Evolutionary conservation across 1,140 invertebrate genomes (phyloP), one percentile per base, ranked within the genome.

Genomic region (Drosophila neocordata): DNA sequence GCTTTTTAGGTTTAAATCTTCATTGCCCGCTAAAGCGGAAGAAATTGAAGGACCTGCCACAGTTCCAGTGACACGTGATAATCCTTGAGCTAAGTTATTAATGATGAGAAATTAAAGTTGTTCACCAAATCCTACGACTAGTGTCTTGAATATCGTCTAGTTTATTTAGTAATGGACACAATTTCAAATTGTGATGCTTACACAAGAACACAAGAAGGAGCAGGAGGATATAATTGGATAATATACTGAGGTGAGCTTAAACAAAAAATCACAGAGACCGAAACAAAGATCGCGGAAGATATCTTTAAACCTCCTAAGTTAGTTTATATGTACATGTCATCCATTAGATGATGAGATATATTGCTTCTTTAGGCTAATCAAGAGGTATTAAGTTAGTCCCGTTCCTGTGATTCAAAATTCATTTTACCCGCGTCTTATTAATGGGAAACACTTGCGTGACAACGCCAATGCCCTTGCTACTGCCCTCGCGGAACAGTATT

Each of bases 381-480:
- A 60, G 72, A 80, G 55, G 61, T 62, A 70, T 65, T 35, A 22
- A 51, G 38, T 20, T 56, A 37, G 35, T 22, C 31, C 13, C 22
- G 15, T 34, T 55, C 9, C 48, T 9, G 20, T 13, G 15, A 20
- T 27, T 11, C 9, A 18, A 13, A 20, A 20, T 12, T 76, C 79
- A 88, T 41, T 79, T 87, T 52, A 65, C 38, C 11, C 73, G 75
- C 0, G 76, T 84, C 64, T 91, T 91, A 73, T 91, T 91, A 4
- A 91, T 79, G n/a, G 90, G 90, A 34, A 97, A 98, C 7, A 97
- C 94, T 89, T 97, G 96, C 0, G 96, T 97, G 6, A 99, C 95
- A 85, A 96, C 95, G 0, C 98, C 98, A 84, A 98, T 97, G 18
- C 97, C 96, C 93, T 97, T 97, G 37, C 96, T 96, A 63, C 94